Conservation (phyloP, 2,113 vertebrate species). For the Ploceus nigricollis region DNA sequence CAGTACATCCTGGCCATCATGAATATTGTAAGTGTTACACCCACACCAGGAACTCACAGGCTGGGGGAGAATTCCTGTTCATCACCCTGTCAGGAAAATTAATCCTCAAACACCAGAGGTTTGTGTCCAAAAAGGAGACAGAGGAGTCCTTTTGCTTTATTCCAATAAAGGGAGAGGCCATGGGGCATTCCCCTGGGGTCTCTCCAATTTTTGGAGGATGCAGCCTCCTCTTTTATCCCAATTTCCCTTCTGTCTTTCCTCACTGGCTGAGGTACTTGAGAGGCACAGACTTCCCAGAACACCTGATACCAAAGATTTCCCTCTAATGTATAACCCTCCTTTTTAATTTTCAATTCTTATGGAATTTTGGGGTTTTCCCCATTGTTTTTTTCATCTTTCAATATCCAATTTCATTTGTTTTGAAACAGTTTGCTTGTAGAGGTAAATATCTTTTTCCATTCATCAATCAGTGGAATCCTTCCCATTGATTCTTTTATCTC, state of each 20-base stretch:
- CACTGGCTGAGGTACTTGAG: neutral
- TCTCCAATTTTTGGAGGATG: neutral
- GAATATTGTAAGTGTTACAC: conserved; percentile 98
- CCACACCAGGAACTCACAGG: neutral
- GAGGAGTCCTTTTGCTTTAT: neutral
- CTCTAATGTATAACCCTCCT: too few relatives aligned
- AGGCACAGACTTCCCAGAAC: neutral
- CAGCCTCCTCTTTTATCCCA: neutral
- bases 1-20: conserved; percentile 97
- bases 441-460: neutral
- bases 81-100: neutral
- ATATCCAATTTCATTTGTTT: neutral
- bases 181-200: too few relatives aligned
- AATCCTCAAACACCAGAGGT: neutral
- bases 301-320: too few relatives aligned
- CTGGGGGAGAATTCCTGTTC: neutral
- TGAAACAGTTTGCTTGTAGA: neutral
- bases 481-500: neutral
- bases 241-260: neutral
- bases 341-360: neutral
- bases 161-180: neutral
- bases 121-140: neutral
- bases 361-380: neutral
- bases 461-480: neutral
- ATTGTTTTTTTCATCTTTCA: neutral